Conservation (phyloP, 1,140 invertebrate genomes). For the Drosophila auraria region DNA sequence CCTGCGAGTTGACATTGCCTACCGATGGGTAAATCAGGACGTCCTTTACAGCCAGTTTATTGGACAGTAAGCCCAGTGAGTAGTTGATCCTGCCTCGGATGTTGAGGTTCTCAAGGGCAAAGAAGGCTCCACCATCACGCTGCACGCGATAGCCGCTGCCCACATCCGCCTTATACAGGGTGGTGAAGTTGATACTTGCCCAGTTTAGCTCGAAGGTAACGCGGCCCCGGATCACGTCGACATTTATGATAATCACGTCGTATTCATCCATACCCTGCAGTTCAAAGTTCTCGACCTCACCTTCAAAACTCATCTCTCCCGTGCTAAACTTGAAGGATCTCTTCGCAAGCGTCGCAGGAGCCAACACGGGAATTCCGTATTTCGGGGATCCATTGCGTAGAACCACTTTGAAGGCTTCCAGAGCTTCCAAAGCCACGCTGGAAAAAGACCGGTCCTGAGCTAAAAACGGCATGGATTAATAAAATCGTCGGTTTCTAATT, state of each 20-base stretch:
- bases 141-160: constrained; percentile 48
- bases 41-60: constrained; percentile 53
- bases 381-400: constrained; percentile 59
- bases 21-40: constrained; percentile 51
- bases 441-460: constrained; percentile 60
- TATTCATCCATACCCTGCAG: constrained; percentile 69
- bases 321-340: constrained; percentile 43
- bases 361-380: constrained; percentile 66
- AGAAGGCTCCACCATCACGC: constrained; percentile 64
- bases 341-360: constrained; percentile 48
- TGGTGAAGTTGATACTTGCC: constrained; percentile 59
- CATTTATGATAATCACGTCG: constrained; percentile 48
- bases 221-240: constrained; percentile 34
- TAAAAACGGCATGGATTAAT: constrained; percentile 4
- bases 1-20: constrained; percentile 70
- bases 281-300: constrained; percentile 46
- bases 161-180: constrained; percentile 57
- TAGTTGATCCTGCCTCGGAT: constrained; percentile 62
- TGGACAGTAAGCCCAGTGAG: constrained; percentile 36
- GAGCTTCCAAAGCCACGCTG: constrained; percentile 41
- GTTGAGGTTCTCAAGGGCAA: constrained; percentile 68
- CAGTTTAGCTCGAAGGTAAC: constrained; percentile 55
- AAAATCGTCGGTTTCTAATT: not conserved
- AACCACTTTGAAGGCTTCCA: constrained; percentile 55
- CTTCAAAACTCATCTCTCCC: constrained; percentile 41